Evolutionary conservation across 2,797 vertebrate species (phyloP).

Genomic region (Neosalanx taihuensis): DNA sequence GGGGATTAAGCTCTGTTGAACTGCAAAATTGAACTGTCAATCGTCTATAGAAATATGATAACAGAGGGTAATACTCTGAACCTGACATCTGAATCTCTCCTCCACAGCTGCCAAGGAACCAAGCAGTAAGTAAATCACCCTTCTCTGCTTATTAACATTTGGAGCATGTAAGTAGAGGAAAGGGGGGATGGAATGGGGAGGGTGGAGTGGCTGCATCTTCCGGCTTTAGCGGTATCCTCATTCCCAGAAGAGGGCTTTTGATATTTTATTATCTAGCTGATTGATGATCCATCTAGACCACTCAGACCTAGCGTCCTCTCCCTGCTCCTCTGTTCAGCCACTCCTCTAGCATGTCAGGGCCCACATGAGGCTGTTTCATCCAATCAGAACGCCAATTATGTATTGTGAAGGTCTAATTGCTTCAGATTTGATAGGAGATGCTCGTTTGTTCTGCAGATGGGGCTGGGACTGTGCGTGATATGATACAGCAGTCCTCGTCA

Average conservation of each 20-base stretch:
- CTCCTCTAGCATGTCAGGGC: slow-evolving; percentile 7
- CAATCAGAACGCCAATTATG: slow-evolving; percentile 36
- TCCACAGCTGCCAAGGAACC: slow-evolving; percentile 36
- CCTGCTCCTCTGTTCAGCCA: not conserved
- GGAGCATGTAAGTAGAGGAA: slow-evolving; percentile 13
- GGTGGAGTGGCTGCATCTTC: not conserved
- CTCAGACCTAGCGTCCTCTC: slow-evolving; percentile 24
- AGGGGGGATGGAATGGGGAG: no score
- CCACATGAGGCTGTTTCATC: not conserved
- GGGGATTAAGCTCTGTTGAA: slow-evolving; percentile 65
- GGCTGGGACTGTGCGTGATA: not conserved
- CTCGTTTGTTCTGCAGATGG: not conserved
- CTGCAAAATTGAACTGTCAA: slow-evolving; percentile 68
- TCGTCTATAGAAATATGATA: slow-evolving; percentile 61
- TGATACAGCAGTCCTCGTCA: no score
- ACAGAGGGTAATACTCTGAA: slow-evolving; percentile 51
- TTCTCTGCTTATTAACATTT: slow-evolving; percentile 38
- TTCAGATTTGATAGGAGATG: slow-evolving; percentile 27
- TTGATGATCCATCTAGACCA: slow-evolving; percentile 63
- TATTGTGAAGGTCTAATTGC: slow-evolving; percentile 29
- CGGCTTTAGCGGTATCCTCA: slow-evolving; percentile 15
- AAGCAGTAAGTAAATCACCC: slow-evolving; percentile 35
- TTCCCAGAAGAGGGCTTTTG: slow-evolving; percentile 41
- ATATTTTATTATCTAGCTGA: slow-evolving; percentile 56
- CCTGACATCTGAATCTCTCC: slow-evolving; percentile 60